Evolutionary conservation across 2,113 vertebrate species (phyloP).

Genomic region (Heterocephalus glaber): DNA sequence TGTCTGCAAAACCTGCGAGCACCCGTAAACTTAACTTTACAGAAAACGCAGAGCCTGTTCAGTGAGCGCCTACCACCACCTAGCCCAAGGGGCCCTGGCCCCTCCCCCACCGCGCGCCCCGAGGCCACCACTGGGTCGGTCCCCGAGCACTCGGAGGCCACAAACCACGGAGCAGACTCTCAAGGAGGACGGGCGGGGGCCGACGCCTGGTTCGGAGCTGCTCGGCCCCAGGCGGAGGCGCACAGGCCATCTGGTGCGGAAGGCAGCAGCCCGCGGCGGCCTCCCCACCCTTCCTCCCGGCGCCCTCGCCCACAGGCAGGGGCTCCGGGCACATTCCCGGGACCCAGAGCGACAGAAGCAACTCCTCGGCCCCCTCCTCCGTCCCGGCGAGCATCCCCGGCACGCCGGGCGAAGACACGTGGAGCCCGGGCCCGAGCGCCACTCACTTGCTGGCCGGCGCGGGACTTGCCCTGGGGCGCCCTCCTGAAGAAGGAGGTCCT

Average conservation of each 20-base stretch:
- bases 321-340: neutral
- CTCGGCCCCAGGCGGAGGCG: neutral
- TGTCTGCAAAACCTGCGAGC: slow-evolving; percentile 34
- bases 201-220: neutral
- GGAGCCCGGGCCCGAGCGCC: neutral
- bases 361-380: neutral
- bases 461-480: slow-evolving; percentile 88
- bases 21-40: neutral
- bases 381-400: neutral
- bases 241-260: slow-evolving; percentile 52
- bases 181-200: neutral
- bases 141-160: neutral
- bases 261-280: slow-evolving; percentile 20
- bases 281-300: slow-evolving; percentile 43
- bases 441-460: slow-evolving; percentile 87
- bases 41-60: neutral
- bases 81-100: neutral
- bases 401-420: slow-evolving; percentile 37
- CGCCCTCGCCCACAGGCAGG: neutral
- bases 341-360: neutral
- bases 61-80: neutral
- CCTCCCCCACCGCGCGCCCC: neutral
- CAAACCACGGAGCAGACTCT: neutral
- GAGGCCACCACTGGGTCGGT: neutral
- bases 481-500: slow-evolving; percentile 96